phyloP scores from a whole-genome alignment of 2,113 vertebrate genomes.

The Corythornis cristatus region DNA sequence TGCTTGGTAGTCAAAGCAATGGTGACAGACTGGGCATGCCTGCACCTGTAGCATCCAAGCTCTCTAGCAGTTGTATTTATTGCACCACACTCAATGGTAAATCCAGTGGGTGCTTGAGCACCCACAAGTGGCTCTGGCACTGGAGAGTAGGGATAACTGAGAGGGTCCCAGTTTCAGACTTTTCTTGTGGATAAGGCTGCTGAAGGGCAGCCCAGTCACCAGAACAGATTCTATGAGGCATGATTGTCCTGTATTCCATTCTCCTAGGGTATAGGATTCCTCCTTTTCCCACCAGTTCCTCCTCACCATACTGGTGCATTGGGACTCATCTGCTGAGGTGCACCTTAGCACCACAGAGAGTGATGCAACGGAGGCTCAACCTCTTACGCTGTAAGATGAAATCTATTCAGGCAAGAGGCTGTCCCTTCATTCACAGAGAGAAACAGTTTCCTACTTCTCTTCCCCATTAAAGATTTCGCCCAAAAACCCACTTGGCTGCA shows the following conservation, averaged over 20 bases:
- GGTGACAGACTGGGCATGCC: not conserved
- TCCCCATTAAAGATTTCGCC: accelerated
- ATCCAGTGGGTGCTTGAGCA: not conserved
- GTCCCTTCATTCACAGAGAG: not conserved
- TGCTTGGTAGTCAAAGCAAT: not conserved
- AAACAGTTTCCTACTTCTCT: not conserved
- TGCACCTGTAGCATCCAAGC: not conserved
- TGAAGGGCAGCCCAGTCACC: not conserved
- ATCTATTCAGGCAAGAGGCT: not conserved
- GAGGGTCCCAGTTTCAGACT: not conserved
- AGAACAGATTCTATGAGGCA: not conserved
- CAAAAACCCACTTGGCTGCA: not conserved
- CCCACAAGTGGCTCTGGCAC: not conserved
- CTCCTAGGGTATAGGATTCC: not conserved
- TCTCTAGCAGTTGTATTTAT: not conserved
- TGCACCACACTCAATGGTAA: not conserved
- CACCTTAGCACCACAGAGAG: not conserved
- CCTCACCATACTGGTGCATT: too few species aligned
- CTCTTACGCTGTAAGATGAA: not conserved
- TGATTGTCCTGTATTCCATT: not conserved
- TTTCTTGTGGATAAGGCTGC: not conserved
- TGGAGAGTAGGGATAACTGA: not conserved
- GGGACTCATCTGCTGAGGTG: not conserved
- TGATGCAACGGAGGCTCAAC: not conserved
- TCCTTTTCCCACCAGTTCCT: not conserved